A percentile compares a stretch with the other conserved stretches of the same genome.
Evolutionary conservation across 2,888 invertebrate species (phyloP).

Genomic region (Asteroscopus sphinx): DNA sequence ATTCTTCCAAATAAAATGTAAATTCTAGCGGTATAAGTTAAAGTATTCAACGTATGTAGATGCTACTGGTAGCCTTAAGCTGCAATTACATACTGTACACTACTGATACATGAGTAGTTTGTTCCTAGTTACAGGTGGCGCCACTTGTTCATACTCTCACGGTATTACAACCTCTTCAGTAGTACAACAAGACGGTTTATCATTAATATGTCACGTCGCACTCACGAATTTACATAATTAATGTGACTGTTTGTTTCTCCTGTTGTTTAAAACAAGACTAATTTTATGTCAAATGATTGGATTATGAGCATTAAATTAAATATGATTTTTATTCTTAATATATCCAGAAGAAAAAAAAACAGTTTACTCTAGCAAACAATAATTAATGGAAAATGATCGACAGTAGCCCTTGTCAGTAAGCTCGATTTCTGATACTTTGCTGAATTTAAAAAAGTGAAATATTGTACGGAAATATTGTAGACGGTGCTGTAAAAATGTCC

Average conservation of each 20-base stretch:
- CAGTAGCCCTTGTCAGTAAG: not conserved
- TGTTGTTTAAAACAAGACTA: not conserved
- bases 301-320: no score
- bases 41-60: no score
- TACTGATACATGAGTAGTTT: not conserved
- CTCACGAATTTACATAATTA: constrained; percentile 15
- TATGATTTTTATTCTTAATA: not conserved
- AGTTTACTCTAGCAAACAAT: not conserved
- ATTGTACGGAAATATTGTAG: no score
- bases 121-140: constrained; percentile 9
- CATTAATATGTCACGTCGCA: constrained; percentile 9
- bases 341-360: constrained; percentile 1
- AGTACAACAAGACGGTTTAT: constrained; percentile 5
- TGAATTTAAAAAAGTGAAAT: not conserved
- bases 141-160: constrained; percentile 19
- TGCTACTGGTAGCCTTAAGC: not conserved
- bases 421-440: not conserved
- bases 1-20: no score
- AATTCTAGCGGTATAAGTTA: no score
- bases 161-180: constrained; percentile 4
- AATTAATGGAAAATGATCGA: not conserved
- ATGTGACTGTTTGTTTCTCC: constrained; percentile 6
- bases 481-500: no score
- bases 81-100: not conserved
- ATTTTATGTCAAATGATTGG: not conserved